phyloP scores from a whole-genome alignment of 2,113 vertebrate genomes.

The Lasiurus cinereus region DNA sequence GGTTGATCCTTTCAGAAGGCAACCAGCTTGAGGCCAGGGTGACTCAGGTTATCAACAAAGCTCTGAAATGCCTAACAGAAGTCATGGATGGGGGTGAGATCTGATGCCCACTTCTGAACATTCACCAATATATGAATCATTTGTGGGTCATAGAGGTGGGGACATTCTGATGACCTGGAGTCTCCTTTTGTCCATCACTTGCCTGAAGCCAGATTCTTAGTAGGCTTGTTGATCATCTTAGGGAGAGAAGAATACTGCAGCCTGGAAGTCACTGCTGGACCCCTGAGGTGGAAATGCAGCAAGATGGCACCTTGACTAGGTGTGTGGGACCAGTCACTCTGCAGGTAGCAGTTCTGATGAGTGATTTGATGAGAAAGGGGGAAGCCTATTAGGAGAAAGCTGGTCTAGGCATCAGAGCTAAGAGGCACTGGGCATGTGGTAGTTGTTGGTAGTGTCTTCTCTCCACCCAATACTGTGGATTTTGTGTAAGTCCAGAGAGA shows the following conservation, averaged over 20 bases:
- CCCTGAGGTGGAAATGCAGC: not conserved
- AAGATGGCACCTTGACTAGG: not conserved
- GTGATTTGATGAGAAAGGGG: not conserved
- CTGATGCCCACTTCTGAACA: not conserved
- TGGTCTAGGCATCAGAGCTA: not conserved
- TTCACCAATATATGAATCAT: not conserved
- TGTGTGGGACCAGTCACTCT: not conserved
- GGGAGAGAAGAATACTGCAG: not conserved
- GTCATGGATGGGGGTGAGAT: not conserved
- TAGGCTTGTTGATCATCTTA: rapidly evolving
- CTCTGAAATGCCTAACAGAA: not conserved
- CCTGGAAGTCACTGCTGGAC: not conserved
- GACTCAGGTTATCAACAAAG: not conserved
- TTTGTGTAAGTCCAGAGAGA: not conserved
- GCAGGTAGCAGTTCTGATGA: not conserved
- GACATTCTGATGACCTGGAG: not conserved
- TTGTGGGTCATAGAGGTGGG: not conserved
- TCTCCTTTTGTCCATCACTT: not conserved
- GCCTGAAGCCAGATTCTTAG: not conserved
- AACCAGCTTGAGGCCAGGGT: not conserved
- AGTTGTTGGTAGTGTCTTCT: not conserved
- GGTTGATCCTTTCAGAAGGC: not conserved
- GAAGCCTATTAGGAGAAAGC: not conserved
- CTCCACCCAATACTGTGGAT: not conserved
- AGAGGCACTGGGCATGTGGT: rapidly evolving